Evolutionary conservation across 2,113 vertebrate genomes (phyloP).

Genomic region (Pseudolaguvia tuberculata): DNA sequence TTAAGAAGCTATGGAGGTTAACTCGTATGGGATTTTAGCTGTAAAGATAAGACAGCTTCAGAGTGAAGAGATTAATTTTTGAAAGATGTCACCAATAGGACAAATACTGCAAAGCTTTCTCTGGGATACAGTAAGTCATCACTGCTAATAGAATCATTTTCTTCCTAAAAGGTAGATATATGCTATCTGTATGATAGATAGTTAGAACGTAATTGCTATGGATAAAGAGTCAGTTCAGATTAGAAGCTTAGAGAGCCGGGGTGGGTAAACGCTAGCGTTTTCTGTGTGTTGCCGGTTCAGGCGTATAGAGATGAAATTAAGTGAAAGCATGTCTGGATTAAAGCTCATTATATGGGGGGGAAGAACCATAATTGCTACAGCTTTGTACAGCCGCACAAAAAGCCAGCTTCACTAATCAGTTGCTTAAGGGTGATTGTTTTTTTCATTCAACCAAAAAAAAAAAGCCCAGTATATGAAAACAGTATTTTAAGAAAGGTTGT

Average conservation of each 20-base stretch:
- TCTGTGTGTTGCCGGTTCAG: constrained; percentile 58
- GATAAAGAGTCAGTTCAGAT: constrained; percentile 24
- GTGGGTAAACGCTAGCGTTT: constrained; percentile 45
- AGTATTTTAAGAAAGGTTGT: constrained; percentile 41
- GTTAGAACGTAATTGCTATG: background rate
- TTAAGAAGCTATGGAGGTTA: background rate
- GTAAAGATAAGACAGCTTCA: background rate
- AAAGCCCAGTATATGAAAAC: constrained; percentile 43
- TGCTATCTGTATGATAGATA: constrained; percentile 2
- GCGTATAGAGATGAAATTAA: constrained; percentile 63
- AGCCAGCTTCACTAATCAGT: constrained; percentile 65
- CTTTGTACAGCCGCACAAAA: constrained; percentile 66
- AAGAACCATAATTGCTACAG: constrained; percentile 66
- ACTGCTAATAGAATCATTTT: background rate
- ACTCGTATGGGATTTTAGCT: background rate
- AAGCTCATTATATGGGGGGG: constrained; percentile 64
- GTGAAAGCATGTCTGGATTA: constrained; percentile 73
- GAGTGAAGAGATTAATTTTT: background rate
- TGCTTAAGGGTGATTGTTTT: constrained; percentile 67
- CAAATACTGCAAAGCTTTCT: background rate
- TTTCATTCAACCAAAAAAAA: constrained; percentile 47
- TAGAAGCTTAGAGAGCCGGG: constrained; percentile 16
- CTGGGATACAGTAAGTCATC: background rate
- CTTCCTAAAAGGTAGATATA: background rate
- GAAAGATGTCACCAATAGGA: background rate